phyloP scores from a whole-genome alignment of 2,888 invertebrate species.

The Erannis defoliaria region DNA sequence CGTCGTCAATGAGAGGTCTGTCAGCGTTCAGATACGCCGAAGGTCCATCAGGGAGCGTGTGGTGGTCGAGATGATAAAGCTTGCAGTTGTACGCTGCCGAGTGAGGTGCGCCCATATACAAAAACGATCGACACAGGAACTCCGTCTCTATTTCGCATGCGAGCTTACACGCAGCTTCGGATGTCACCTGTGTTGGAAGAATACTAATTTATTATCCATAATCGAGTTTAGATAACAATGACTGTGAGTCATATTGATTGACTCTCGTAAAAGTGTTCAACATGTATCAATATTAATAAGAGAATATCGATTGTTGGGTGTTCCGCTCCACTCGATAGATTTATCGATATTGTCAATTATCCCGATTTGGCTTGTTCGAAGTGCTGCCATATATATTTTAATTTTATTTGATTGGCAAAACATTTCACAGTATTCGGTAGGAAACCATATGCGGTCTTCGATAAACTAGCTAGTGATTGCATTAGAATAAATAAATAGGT shows the following conservation, averaged over 20 bases:
- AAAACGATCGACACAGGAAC: slow-evolving; percentile 95
- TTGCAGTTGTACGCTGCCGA: slow-evolving; percentile 95
- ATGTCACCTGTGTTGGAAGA: slow-evolving; percentile 88
- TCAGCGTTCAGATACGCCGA: slow-evolving; percentile 96
- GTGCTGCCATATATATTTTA: slow-evolving; percentile 15
- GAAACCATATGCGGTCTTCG: background rate
- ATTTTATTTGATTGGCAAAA: slow-evolving; percentile 9
- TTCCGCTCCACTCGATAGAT: slow-evolving; percentile 12
- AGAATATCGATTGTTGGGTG: slow-evolving; percentile 10
- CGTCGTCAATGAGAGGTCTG: slow-evolving; percentile 95
- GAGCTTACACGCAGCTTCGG: slow-evolving; percentile 94
- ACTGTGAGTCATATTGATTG: slow-evolving; percentile 32
- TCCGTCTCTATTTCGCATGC: slow-evolving; percentile 97
- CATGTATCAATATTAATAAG: slow-evolving; percentile 39
- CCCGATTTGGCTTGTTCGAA: background rate
- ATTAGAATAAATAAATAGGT: background rate
- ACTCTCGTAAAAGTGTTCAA: slow-evolving; percentile 24
- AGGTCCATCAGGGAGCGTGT: slow-evolving; percentile 96
- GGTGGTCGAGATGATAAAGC: slow-evolving; percentile 96
- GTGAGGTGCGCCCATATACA: slow-evolving; percentile 92
- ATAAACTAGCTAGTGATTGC: slow-evolving; percentile 2
- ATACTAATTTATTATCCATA: slow-evolving; percentile 44
- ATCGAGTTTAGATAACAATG: slow-evolving; percentile 33
- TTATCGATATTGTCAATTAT: slow-evolving; percentile 22
- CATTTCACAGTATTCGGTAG: slow-evolving; percentile 12